Evolutionary conservation across 2,113 vertebrate species (phyloP), one percentile per base, ranked within the genome.

Genomic region (Aythya baeri): DNA sequence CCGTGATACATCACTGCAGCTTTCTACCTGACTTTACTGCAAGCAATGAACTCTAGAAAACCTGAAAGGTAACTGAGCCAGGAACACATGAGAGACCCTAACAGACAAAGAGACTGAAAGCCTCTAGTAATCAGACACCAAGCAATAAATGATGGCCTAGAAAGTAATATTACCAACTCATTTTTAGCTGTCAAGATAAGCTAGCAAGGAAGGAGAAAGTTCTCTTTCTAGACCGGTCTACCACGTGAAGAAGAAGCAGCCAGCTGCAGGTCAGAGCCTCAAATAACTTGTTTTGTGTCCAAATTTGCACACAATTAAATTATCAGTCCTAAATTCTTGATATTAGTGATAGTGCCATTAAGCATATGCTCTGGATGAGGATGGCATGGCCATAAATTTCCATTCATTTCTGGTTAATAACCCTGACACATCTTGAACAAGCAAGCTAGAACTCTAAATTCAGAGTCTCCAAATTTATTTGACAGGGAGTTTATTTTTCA

Each of bases 381-480:
- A n/a, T 63, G 36, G 13, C 31, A 10, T 25, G 4, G 14, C 38
- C 31, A 49, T 20, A 14, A 90, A 77, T 27, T 13, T 6, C 8
- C 46, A 66, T 50, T 43, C 22, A 75, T 57, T 72, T 31, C 65
- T 72, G 38, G 6, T 10, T 61, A 20, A 9, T 21, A 82, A 63
- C 13, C 8, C 50, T 78, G 52, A 78, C 4, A 55, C 22, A 41
- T 9, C 55, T 46, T 36, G 43, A 94, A 59, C 17, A 46, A 6
- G 2, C 0, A 36, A 83, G 43, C 29, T 61, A 43, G 29, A 75
- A 82, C 0, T 0, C 43, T 52, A 38, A 43, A 71, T 29, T 72
- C 50, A 83, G 34, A n/a, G 58, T 63, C 22, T 71, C 13, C 29
- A 26, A 23, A 55, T 13, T 11, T 38, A 7, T 67, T 14, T 61